Percentiles rank a stretch among this genome's conserved stretches.
phyloP scores from a whole-genome alignment of 1,140 invertebrate genomes.

The Megalopta genalis region DNA sequence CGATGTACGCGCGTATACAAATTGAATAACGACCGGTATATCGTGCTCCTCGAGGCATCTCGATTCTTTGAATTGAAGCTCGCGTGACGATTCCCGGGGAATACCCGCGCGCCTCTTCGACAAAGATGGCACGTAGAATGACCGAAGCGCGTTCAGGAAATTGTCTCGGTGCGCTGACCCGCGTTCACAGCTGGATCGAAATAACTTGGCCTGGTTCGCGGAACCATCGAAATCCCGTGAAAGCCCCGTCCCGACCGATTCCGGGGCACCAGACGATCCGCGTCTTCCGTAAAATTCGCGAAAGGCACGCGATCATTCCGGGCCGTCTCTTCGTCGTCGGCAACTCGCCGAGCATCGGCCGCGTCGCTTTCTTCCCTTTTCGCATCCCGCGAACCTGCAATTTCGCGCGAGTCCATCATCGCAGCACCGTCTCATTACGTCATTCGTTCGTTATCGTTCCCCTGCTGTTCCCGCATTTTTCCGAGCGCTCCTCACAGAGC shows the following conservation, averaged over 20 bases:
- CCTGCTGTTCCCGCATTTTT: not conserved
- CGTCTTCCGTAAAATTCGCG: too few relatives aligned
- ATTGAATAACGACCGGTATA: too few relatives aligned
- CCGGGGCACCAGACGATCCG: too few relatives aligned
- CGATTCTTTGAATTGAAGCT: too few relatives aligned
- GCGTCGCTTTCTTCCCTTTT: not conserved
- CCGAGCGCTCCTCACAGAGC: not conserved
- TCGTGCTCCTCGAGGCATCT: too few relatives aligned
- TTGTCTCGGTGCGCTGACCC: constrained; percentile 73
- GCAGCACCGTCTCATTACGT: constrained; percentile 12
- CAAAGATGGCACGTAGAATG: constrained; percentile 10
- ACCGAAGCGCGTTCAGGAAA: constrained; percentile 59
- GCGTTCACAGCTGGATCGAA: constrained; percentile 63
- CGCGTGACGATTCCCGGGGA: too few relatives aligned
- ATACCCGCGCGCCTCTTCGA: not conserved
- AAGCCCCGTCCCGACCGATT: not conserved
- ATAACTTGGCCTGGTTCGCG: constrained; percentile 68
- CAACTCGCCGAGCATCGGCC: not conserved
- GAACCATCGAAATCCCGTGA: constrained; percentile 45
- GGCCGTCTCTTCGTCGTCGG: not conserved
- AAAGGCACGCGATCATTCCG: too few relatives aligned
- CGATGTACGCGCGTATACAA: too few relatives aligned
- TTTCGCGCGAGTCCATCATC: constrained; percentile 12
- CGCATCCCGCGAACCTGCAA: constrained; percentile 4
- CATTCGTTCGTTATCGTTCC: not conserved